These are phyloP conservation scores for Australoheros scitulus DNA, from an alignment of 2,113 vertebrate genomes.

Conservation along the genomic window DNA sequence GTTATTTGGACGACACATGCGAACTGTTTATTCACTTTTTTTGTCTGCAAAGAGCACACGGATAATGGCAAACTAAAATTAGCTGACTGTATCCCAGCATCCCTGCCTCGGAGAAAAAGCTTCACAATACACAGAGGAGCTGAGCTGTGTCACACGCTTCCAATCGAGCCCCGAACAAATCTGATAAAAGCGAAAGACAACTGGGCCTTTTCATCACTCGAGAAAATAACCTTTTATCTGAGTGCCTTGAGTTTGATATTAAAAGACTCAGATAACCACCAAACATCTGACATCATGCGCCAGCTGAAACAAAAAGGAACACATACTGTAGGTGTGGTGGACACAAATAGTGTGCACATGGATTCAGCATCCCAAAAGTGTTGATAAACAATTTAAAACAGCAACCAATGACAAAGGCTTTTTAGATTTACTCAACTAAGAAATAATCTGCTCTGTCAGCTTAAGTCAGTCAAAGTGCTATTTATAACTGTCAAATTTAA, in stretches of 20 bases:
- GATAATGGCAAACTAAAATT: constrained; percentile 59
- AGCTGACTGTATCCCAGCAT: constrained; percentile 25
- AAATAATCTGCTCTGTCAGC: neutral
- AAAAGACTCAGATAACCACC: constrained; percentile 37
- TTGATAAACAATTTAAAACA: neutral
- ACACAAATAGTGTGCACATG: neutral
- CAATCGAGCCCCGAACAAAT: constrained; percentile 63
- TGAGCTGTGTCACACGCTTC: constrained; percentile 72
- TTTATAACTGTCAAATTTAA: neutral
- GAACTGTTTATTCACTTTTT: constrained; percentile 11
- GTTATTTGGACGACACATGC: neutral
- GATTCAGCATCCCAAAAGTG: neutral
- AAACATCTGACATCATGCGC: constrained; percentile 32
- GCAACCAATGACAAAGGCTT: neutral
- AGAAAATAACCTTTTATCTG: constrained; percentile 58
- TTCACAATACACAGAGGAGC: constrained; percentile 62
- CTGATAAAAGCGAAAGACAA: constrained; percentile 68
- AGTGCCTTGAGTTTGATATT: constrained; percentile 65
- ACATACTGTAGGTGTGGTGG: neutral
- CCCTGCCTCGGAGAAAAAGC: constrained; percentile 27
- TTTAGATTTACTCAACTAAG: neutral
- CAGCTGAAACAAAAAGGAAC: constrained; percentile 20
- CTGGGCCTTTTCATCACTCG: constrained; percentile 55
- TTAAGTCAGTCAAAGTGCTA: neutral
- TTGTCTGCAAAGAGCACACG: constrained; percentile 23